Evolutionary conservation across 2,888 invertebrate species (phyloP).

Genomic region (Cerastis rubricosa): DNA sequence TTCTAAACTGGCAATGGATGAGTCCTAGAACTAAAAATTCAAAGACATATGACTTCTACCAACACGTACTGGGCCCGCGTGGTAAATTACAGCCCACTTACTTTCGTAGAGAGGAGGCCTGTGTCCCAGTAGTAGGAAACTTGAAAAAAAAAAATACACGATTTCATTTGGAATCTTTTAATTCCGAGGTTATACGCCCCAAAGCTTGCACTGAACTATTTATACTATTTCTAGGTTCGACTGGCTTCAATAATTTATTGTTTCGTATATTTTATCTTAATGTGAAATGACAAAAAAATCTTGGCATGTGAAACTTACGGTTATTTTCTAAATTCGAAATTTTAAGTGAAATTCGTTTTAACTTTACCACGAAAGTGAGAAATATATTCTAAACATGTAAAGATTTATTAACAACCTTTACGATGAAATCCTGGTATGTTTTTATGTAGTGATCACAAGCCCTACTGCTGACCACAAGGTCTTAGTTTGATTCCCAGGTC

Average conservation of each 20-base stretch:
- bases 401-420: background rate
- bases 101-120: no score
- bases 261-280: background rate
- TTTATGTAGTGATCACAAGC: background rate
- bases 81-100: no score
- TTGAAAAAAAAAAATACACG: no score
- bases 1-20: no score
- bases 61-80: no score
- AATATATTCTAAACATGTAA: background rate
- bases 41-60: no score
- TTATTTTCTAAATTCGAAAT: background rate
- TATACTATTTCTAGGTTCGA: background rate
- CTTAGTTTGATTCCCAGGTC: background rate
- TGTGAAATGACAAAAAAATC: conserved; percentile 1
- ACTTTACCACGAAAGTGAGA: background rate
- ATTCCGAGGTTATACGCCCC: background rate
- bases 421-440: background rate
- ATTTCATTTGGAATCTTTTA: background rate
- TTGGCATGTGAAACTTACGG: background rate
- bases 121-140: no score
- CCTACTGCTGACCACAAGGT: background rate
- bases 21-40: no score
- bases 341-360: background rate
- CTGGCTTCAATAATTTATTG: background rate
- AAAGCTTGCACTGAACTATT: background rate